Evolutionary conservation across 37 sponge, comb jelly and placozoan species (phyloP), one percentile per base, ranked within the genome.

Genomic region (Mnemiopsis leidyi): DNA sequence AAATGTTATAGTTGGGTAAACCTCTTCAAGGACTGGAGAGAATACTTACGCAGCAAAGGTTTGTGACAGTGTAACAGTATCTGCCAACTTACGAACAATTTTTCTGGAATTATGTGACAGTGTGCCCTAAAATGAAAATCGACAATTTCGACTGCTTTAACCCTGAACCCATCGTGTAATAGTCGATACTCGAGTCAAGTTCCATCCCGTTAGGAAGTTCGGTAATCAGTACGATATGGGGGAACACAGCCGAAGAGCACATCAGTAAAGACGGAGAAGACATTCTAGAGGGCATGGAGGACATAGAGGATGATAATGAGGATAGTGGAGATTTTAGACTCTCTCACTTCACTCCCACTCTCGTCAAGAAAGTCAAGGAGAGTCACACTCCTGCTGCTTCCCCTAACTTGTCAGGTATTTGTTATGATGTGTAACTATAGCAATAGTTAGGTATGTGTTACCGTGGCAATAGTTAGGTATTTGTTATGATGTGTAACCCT

Each of bases 1-100:
- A 77, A 77, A 32, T 32, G 79, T 18, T 77, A 77, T 36, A 77
- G 79, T 20, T 77, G 79, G 79, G 79, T 77, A 33, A 77, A 77
- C 79, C 33, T 77, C 36, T 77, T 77, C 79, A 26, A 32, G 20
- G 79, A 77, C 79, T 77, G 79, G 79, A 28, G 79, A 18, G 79
- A 77, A 3, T 77, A 77, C 36, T 32, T 77, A 9, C 26, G 32
- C 1, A 77, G 79, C 36, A 77, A 77, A 32, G 32, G 79, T 32
- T 34, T 26, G 1, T 77, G 20, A 28, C 18, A 13, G 73, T 25
- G 23, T 3, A 71, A 71, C 73, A 29, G 26, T 30, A 3, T 71
- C 73, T 71, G 73, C 29, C n/a, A n/a, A n/a, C n/a, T n/a, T n/a
- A n/a, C n/a, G n/a, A n/a, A n/a, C n/a, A n/a, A n/a, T n/a, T n/a